phyloP scores from a whole-genome alignment of 2,797 vertebrate genomes.

The Sebastes matsubarae region DNA sequence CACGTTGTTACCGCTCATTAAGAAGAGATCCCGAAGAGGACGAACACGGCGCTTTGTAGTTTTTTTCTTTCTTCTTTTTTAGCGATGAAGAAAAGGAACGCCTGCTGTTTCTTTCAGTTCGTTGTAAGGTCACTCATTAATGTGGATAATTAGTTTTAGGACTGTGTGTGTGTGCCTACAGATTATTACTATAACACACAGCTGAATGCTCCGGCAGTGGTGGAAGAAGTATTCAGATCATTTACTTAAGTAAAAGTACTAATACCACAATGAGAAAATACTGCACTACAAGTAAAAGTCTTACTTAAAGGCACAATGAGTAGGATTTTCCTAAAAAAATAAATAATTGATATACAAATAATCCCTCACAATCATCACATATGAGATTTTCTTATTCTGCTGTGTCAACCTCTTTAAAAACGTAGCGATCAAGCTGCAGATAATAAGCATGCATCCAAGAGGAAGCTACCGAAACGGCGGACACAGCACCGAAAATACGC shows the following conservation, averaged over 20 bases:
- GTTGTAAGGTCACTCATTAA: constrained; percentile 46
- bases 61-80: not conserved
- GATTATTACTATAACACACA: constrained; percentile 10
- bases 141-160: constrained; percentile 37
- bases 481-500: too few species aligned
- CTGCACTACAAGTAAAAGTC: not conserved
- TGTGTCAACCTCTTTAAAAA: too few species aligned
- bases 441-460: too few species aligned
- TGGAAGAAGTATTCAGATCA: not conserved
- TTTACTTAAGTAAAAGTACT: not conserved
- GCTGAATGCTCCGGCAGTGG: not conserved
- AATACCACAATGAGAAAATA: not conserved
- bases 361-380: too few species aligned
- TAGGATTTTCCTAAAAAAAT: too few species aligned
- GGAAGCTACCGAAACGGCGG: too few species aligned
- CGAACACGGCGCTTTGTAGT: constrained; percentile 27
- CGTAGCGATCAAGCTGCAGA: too few species aligned
- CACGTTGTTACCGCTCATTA: constrained; percentile 46
- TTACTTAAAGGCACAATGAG: too few species aligned
- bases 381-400: too few species aligned
- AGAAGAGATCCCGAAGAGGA: not conserved
- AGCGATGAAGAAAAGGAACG: constrained; percentile 8
- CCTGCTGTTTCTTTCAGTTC: constrained; percentile 25
- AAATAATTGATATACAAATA: too few species aligned
- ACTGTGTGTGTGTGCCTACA: not conserved